A percentile compares a stretch with the other conserved stretches of the same genome.
Evolutionary conservation across 2,113 vertebrate genomes (phyloP).

Genomic region (Alexandromys fortis): DNA sequence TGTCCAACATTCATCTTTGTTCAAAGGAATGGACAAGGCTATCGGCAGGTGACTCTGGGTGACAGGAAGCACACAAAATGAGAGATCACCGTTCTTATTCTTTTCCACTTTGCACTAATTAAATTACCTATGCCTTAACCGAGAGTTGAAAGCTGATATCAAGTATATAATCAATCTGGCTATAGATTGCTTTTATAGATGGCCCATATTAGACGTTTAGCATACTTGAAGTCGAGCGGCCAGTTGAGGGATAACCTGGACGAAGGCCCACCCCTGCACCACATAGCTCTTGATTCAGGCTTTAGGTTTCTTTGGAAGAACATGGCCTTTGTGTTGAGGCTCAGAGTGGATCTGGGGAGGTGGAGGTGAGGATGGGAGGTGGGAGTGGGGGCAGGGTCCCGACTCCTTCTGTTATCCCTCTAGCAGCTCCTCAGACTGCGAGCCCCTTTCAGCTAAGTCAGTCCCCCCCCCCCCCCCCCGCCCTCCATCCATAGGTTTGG

Average conservation of each 20-base stretch:
- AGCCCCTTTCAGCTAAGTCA: slow-evolving; percentile 1
- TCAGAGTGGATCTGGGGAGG: neutral
- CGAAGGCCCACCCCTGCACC: neutral
- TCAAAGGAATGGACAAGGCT: neutral
- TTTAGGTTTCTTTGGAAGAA: neutral
- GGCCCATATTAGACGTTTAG: neutral
- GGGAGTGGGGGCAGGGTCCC: neutral
- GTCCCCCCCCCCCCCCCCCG: neutral
- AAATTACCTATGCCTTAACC: neutral
- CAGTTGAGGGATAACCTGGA: neutral
- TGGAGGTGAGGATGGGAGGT: neutral
- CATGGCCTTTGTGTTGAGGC: neutral
- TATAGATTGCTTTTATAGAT: neutral
- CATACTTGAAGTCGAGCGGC: neutral
- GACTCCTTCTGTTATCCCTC: neutral
- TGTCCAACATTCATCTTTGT: neutral
- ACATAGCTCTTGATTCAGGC: neutral
- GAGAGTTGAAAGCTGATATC: neutral
- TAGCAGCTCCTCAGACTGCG: neutral
- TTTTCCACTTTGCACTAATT: slow-evolving; percentile 16
- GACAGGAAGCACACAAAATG: neutral
- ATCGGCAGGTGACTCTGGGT: neutral
- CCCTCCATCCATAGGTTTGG: slow-evolving; percentile 16
- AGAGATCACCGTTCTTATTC: neutral
- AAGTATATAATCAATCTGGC: neutral